A percentile compares a stretch with the other conserved stretches of the same genome.
phyloP scores from a whole-genome alignment of 2,888 invertebrate genomes.

The Arenicola marina region DNA sequence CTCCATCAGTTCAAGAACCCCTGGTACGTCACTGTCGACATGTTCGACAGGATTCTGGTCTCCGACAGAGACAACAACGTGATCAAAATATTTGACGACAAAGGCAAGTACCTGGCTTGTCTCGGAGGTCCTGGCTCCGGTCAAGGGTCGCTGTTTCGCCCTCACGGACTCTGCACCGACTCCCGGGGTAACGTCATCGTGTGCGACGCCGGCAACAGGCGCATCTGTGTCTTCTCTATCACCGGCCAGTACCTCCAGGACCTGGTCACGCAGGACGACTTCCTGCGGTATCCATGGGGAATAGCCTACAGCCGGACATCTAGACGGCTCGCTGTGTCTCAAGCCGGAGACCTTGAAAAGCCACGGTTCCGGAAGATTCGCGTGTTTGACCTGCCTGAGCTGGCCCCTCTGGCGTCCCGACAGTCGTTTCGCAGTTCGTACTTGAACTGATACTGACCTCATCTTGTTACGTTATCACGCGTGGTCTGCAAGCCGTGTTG shows the following conservation, averaged over 20 bases:
- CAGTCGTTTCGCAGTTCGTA: no score
- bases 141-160: constrained; percentile 3
- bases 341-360: neutral
- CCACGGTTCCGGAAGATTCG: neutral
- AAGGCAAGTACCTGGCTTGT: constrained; percentile 14
- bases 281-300: constrained; percentile 10
- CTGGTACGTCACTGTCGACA: constrained; percentile 20
- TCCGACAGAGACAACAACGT: constrained; percentile 20
- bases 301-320: constrained; percentile 2
- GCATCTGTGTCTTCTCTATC: constrained; percentile 16
- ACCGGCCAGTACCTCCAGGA: constrained; percentile 21
- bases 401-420: neutral
- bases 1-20: constrained; percentile 13
- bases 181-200: constrained; percentile 23
- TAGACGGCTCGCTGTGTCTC: neutral
- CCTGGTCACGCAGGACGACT: constrained; percentile 11
- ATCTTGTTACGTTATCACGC: no score
- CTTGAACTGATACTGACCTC: no score
- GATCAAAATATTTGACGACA: constrained; percentile 22
- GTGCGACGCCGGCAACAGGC: constrained; percentile 20
- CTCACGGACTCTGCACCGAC: constrained; percentile 19
- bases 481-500: no score
- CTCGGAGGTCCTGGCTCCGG: constrained; percentile 6
- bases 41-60: constrained; percentile 23
- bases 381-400: neutral